These are phyloP conservation scores for Himalopsyche japonica DNA, from an alignment of 2,888 invertebrate genomes.

Conservation along the genomic window DNA sequence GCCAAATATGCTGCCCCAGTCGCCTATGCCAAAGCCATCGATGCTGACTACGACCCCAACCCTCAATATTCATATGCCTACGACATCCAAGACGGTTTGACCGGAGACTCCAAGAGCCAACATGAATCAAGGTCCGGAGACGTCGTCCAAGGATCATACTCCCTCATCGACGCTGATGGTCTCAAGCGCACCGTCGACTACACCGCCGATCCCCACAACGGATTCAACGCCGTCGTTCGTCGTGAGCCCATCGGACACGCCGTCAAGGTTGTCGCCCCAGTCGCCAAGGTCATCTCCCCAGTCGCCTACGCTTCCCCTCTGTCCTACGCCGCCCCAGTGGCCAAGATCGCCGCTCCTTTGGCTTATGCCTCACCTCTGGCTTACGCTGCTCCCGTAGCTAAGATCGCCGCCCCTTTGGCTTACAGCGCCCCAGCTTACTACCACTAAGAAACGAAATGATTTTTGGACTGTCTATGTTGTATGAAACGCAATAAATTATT, in stretches of 20 bases:
- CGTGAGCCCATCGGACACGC: slow-evolving; percentile 50
- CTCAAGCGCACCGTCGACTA: slow-evolving; percentile 57
- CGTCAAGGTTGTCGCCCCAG: slow-evolving; percentile 46
- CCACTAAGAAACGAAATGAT: not conserved
- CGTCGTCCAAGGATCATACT: slow-evolving; percentile 58
- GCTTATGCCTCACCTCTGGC: slow-evolving; percentile 23
- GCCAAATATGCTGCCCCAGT: not conserved
- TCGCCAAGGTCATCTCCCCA: not conserved
- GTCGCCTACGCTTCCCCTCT: slow-evolving; percentile 20
- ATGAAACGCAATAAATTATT: not conserved
- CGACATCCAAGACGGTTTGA: slow-evolving; percentile 57
- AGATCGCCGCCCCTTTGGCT: slow-evolving; percentile 45
- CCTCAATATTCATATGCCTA: not conserved
- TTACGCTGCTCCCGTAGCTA: slow-evolving; percentile 40
- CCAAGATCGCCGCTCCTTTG: slow-evolving; percentile 41
- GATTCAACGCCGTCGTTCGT: slow-evolving; percentile 59
- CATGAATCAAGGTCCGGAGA: slow-evolving; percentile 57
- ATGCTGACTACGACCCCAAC: slow-evolving; percentile 12
- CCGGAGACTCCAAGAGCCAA: slow-evolving; percentile 57
- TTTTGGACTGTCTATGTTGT: not conserved
- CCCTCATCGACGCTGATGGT: slow-evolving; percentile 57
- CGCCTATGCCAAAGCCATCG: slow-evolving; percentile 11
- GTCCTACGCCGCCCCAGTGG: slow-evolving; percentile 38
- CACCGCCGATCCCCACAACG: slow-evolving; percentile 56
- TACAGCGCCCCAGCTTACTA: slow-evolving; percentile 45